Evolutionary conservation across 2,888 invertebrate species (phyloP), one percentile per base, ranked within the genome.

Genomic region (Euphydryas editha): DNA sequence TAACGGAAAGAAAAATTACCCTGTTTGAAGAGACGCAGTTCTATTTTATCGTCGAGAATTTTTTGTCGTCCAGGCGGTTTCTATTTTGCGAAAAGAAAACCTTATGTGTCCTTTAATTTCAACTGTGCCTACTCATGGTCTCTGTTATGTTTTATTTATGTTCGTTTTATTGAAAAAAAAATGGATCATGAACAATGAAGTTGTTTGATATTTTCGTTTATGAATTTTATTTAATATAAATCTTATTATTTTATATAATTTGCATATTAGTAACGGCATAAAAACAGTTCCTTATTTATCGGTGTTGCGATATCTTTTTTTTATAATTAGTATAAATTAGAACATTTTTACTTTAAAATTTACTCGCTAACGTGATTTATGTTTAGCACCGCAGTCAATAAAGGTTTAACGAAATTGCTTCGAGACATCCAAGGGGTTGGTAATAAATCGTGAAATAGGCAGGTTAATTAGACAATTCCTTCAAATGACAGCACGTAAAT

Each of bases 381-480:
- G 59, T 64, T 65, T 51, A 65, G 61, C 67, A 66, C 66, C 62
- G 65, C 81, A 85, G 81, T 86, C 84, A 87, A 85, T 86, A 85
- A 82, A 80, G 81, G 81, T 78, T 79, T 69, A 78, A 77, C 76
- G 75, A 81, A 84, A 86, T 85, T 84, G 83, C 87, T 77, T 71
- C 73, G 79, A 82, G 79, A 78, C 78, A 80, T 82, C 78, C 78
- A 78, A 79, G 80, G 83, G 79, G 76, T 81, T 80, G 71, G 82
- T 82, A 83, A 88, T 88, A 90, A 88, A 88, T 88, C 84, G 83
- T 82, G 81, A 80, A 82, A 88, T 86, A 84, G 88, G 85, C 86
- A 87, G 88, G 88, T 88, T 88, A 88, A 90, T 90, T 88, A 88
- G 85, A 86, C 86, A 82, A 82, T 86, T 86, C 80, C 85, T 82